phyloP scores from a whole-genome alignment of 2,797 vertebrate species.

The Anniella stebbinsi region DNA sequence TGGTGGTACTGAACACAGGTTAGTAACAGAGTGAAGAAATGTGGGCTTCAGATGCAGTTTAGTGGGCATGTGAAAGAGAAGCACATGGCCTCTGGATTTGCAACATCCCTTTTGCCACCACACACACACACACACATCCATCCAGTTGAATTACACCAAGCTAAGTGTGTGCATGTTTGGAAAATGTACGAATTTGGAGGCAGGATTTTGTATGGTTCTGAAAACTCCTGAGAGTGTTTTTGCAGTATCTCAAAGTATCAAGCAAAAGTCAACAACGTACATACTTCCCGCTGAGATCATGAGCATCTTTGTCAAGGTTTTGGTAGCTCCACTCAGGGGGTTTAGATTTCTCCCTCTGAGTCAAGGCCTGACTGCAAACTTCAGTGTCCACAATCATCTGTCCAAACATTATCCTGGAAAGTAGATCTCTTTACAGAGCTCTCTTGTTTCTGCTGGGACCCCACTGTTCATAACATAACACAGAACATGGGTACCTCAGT shows the following conservation, averaged over 20 bases:
- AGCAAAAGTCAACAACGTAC: neutral
- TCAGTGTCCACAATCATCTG: neutral
- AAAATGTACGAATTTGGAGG: slow-evolving; percentile 26
- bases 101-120: neutral
- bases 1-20: neutral
- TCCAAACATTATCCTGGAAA: neutral
- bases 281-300: neutral
- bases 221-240: slow-evolving; percentile 11
- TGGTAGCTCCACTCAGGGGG: neutral
- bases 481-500: neutral
- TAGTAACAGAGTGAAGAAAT: neutral
- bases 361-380: neutral
- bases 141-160: neutral
- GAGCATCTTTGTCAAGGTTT: neutral
- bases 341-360: neutral
- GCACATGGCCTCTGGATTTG: neutral
- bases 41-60: neutral
- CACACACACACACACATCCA: neutral
- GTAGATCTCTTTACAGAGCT: neutral
- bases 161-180: neutral
- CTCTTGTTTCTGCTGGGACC: neutral
- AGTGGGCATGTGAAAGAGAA: slow-evolving; percentile 3
- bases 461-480: neutral
- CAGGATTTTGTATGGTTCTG: slow-evolving; percentile 18
- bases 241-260: neutral